A percentile compares a stretch with the other conserved stretches of the same genome.
Conservation (phyloP, 2,888 invertebrate genomes). For the Chirona hameri region DNA sequence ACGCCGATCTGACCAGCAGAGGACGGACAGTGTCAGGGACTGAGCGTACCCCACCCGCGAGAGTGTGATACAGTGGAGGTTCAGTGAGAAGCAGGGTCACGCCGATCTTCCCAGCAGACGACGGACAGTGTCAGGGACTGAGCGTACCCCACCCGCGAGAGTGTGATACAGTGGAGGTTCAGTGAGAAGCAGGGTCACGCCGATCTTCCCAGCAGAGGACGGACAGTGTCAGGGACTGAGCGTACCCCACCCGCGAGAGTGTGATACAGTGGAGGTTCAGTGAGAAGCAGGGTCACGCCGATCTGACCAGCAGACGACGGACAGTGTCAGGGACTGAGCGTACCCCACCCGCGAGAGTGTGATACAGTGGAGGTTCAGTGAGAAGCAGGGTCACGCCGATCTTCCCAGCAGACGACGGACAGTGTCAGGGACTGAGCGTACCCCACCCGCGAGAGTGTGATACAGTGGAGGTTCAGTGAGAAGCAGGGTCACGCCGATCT, state of each 20-base stretch:
- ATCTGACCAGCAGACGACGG: constrained; percentile 61
- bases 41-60: no score
- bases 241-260: no score
- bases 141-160: no score
- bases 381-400: constrained; percentile 61
- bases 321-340: no score
- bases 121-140: no score
- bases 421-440: no score
- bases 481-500: constrained; percentile 63
- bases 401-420: constrained; percentile 59
- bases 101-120: constrained; percentile 65
- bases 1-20: constrained; percentile 70
- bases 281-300: constrained; percentile 59
- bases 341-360: no score
- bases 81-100: constrained; percentile 56
- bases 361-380: constrained; percentile 29
- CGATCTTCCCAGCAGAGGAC: constrained; percentile 62
- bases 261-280: constrained; percentile 2
- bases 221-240: no score
- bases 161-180: no score
- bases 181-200: constrained; percentile 58
- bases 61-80: no score
- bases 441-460: no score
- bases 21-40: neutral
- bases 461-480: constrained; percentile 35